Evolutionary conservation across 2,888 invertebrate species (phyloP).

Genomic region (Trichogramma dendrolimi): DNA sequence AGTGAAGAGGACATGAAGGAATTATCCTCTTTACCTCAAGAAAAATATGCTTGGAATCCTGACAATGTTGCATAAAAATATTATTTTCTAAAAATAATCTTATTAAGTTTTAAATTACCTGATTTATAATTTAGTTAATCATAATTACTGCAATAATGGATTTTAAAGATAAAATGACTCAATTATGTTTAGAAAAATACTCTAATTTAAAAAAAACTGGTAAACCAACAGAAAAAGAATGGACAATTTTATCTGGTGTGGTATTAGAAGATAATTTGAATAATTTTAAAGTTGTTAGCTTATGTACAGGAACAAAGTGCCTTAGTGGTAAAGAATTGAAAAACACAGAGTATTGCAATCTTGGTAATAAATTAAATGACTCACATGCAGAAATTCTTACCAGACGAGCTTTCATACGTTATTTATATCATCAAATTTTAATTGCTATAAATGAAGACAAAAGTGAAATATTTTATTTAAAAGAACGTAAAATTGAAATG

Average conservation of each 20-base stretch:
- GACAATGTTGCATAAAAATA: conserved; percentile 50
- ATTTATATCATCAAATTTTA: conserved; percentile 65
- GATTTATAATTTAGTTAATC: conserved; percentile 6
- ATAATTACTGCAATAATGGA: conserved; percentile 7
- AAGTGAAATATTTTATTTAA: conserved; percentile 47
- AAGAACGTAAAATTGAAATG: conserved; percentile 53
- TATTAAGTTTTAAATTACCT: background rate
- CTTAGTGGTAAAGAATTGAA: conserved; percentile 63
- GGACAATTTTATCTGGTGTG: conserved; percentile 79
- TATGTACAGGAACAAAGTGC: conserved; percentile 91
- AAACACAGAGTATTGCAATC: conserved; percentile 55
- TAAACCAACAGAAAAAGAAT: conserved; percentile 72
- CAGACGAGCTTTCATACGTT: conserved; percentile 75
- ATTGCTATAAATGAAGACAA: conserved; percentile 42
- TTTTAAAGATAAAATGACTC: conserved; percentile 56
- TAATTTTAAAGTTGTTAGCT: conserved; percentile 63
- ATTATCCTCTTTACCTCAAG: conserved; percentile 51
- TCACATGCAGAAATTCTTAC: conserved; percentile 90
- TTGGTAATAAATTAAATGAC: conserved; percentile 76
- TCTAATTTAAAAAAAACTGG: conserved; percentile 69
- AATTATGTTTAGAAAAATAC: conserved; percentile 61
- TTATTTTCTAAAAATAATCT: background rate
- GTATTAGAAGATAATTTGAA: conserved; percentile 52
- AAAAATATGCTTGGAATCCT: conserved; percentile 62
- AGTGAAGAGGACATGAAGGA: conserved; percentile 55